Percentiles rank a stretch among this genome's conserved stretches.
phyloP scores from a whole-genome alignment of 2,113 vertebrate genomes.

The Oceanites oceanicus region DNA sequence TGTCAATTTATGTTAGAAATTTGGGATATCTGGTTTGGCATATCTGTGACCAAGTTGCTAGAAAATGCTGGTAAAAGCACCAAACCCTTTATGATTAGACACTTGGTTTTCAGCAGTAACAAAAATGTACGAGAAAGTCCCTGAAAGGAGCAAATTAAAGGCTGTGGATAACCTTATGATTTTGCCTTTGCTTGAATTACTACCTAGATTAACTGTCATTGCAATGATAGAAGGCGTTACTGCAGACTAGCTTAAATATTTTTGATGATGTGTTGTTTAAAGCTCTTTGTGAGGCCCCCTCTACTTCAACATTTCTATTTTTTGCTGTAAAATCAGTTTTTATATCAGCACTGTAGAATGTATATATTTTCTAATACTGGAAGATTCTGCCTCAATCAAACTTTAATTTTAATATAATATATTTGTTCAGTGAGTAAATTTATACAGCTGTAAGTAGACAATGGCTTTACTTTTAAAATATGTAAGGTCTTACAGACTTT shows the following conservation, averaged over 20 bases:
- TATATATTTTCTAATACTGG: not conserved
- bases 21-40: not conserved
- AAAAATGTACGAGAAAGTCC: not conserved
- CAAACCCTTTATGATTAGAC: not conserved
- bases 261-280: not conserved
- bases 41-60: not conserved
- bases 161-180: not conserved
- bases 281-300: not conserved
- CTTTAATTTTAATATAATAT: not conserved
- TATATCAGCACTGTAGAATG: not conserved
- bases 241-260: not conserved
- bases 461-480: not conserved
- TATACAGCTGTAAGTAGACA: not conserved
- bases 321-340: not conserved
- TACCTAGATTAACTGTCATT: not conserved
- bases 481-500: not conserved
- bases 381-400: not conserved
- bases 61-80: not conserved
- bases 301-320: not conserved
- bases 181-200: not conserved
- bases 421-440: not conserved
- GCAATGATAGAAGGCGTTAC: not conserved
- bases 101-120: not conserved
- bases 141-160: not conserved
- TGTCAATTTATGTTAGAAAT: not conserved